Conservation (phyloP, 2,888 invertebrate genomes). For the Arenicola marina region DNA sequence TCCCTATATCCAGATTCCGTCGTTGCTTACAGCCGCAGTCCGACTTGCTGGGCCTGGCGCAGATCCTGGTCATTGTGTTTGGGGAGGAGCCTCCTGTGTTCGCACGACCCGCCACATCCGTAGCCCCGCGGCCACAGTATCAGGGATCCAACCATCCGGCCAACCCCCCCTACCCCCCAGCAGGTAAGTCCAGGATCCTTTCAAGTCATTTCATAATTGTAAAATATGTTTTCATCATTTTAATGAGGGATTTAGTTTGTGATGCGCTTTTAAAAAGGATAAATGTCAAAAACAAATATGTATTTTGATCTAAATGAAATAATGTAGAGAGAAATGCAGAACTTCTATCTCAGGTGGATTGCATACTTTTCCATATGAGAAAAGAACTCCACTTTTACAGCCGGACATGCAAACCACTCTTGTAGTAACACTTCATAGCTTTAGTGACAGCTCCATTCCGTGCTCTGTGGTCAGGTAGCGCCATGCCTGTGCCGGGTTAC, state of each 20-base stretch:
- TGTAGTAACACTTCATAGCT: too few species aligned
- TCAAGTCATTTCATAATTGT: neutral
- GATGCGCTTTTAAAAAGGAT: neutral
- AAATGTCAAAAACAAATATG: too few species aligned
- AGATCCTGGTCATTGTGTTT: constrained; percentile 86
- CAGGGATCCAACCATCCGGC: neutral
- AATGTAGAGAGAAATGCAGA: too few species aligned
- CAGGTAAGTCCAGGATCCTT: constrained; percentile 10
- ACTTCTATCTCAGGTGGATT: too few species aligned
- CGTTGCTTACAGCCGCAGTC: constrained; percentile 78
- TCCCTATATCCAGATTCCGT: too few species aligned
- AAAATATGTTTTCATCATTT: neutral
- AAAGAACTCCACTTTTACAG: too few species aligned
- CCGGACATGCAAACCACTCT: too few species aligned
- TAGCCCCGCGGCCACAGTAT: constrained; percentile 30
- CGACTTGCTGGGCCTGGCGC: constrained; percentile 84
- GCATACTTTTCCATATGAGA: neutral
- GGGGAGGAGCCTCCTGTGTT: constrained; percentile 92
- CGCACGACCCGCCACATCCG: constrained; percentile 40
- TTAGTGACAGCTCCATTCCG: too few species aligned
- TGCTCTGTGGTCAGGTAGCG: constrained; percentile 4
- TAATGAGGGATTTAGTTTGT: neutral
- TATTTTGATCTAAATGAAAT: too few species aligned
- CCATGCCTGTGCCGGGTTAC: neutral
- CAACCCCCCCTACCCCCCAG: constrained; percentile 26